Evolutionary conservation across 1,140 invertebrate genomes (phyloP), one percentile per base, ranked within the genome.

Genomic region (Aphelenchoides avenae): DNA sequence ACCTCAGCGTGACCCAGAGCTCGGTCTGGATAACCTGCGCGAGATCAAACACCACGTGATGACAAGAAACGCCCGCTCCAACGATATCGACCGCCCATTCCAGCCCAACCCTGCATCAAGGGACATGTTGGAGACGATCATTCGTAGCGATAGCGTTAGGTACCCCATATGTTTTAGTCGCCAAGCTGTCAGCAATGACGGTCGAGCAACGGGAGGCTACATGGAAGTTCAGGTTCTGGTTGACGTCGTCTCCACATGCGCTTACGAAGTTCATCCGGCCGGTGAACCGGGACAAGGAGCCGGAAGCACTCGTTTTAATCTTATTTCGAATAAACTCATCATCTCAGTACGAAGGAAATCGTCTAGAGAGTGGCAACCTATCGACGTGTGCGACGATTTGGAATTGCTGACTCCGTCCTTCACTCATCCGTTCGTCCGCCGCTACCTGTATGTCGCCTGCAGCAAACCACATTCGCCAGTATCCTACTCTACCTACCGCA

Each of bases 191-290:
- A 87, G 65, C 80, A 20, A 41, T 97, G 1, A 84, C 86, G 5
- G 87, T 87, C 30, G 90, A 94, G 78, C 91, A 98, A 77, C 88
- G 95, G 79, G 94, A 98, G 83, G 79, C 95, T 37, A 84, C 99
- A n/a, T 99, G 95, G 95, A 95, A 95, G 76, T 98, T 89, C 77
- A 81, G 94, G 47, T 77, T 72, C 44, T 77, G 70, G 55, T 39
- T 77, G 4, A 56, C 62, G 30, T 39, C 49, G 5, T 61, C 76
- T 41, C 56, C 72, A 3, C 47, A 84, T 77, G 94, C 93, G 0
- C 80, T 99, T 11, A 89, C 91, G 1, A 99, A 99, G 80, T 98
- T 98, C 78, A 80, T 98, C 1, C 92, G 95, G 80, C 96, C 92
- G 78, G 91, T 99, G 18, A 97, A 96, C 76, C 98, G 94, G 93